Percentiles rank a stretch among this genome's conserved stretches.
These are phyloP conservation scores for Barypeithes pellucidus DNA, from an alignment of 2,888 invertebrate genomes.

Conservation along the genomic window DNA sequence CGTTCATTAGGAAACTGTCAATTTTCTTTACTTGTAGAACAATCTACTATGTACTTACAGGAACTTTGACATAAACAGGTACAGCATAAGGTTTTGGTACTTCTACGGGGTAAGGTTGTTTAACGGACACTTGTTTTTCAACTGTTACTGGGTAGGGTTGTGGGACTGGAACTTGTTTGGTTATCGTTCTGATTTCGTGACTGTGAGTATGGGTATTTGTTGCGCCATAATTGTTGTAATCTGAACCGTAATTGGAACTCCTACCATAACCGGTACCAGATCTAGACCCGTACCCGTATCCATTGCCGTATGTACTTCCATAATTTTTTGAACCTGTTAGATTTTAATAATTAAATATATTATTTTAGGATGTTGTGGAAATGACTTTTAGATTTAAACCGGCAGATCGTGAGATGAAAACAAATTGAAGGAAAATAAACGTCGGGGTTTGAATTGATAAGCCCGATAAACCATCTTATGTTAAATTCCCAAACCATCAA, in stretches of 20 bases:
- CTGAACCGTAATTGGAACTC: conserved; percentile 27
- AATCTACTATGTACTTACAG: conserved; percentile 24
- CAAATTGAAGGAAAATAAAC: no score
- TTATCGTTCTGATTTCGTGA: conserved; percentile 53
- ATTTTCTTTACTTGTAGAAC: no score
- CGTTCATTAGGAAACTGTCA: no score
- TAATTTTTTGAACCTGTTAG: no score
- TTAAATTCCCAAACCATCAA: no score
- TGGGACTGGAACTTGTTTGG: conserved; percentile 57
- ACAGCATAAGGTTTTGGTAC: conserved; percentile 65
- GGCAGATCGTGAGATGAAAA: no score
- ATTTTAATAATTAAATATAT: no score
- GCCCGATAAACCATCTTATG: no score
- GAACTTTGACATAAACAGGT: conserved; percentile 60
- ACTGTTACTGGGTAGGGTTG: conserved; percentile 57
- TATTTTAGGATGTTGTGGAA: no score
- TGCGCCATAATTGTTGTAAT: conserved; percentile 24
- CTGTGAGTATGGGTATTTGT: conserved; percentile 47
- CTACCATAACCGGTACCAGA: conserved; percentile 31
- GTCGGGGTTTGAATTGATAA: no score
- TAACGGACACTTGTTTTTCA: conserved; percentile 58
- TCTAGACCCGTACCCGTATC: conserved; percentile 13
- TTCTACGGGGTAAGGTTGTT: conserved; percentile 61
- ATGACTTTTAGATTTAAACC: no score
- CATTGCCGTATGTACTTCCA: conserved; percentile 26